Evolutionary conservation across 2,888 invertebrate genomes (phyloP).

Genomic region (Hecatera dysodea): DNA sequence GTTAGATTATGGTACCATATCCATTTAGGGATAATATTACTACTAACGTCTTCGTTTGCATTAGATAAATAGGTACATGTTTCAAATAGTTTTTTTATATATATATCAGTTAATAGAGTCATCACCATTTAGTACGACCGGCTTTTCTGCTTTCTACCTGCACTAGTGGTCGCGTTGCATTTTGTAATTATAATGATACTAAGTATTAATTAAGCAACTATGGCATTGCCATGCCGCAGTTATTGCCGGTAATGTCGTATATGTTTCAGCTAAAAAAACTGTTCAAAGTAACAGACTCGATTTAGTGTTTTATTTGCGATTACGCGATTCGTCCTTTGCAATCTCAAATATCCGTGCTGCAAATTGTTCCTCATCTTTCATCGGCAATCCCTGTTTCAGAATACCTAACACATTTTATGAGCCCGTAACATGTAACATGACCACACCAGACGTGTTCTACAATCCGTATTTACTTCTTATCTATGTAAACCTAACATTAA

Average conservation of each 20-base stretch:
- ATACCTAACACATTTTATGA: conserved; percentile 19
- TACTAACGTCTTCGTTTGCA: too few relatives aligned
- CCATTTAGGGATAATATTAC: too few relatives aligned
- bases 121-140: conserved; percentile 20
- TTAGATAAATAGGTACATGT: too few relatives aligned
- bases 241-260: background rate
- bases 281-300: background rate
- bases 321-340: background rate
- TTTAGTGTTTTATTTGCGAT: background rate
- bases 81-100: background rate
- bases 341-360: background rate
- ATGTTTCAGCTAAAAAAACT: background rate
- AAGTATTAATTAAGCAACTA: conserved; percentile 16
- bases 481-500: conserved; percentile 40
- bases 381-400: conserved; percentile 8
- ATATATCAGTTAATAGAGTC: conserved; percentile 12
- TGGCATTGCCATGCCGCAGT: background rate
- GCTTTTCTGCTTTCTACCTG: conserved; percentile 45
- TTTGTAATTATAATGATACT: conserved; percentile 20
- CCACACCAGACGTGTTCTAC: conserved; percentile 50
- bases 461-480: conserved; percentile 49
- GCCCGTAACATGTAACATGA: conserved; percentile 15
- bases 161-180: conserved; percentile 5
- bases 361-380: conserved; percentile 4
- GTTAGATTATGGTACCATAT: too few relatives aligned